Percentiles rank a stretch among this genome's conserved stretches.
Evolutionary conservation across 2,888 invertebrate species (phyloP).

Genomic region (Cerastis rubricosa): DNA sequence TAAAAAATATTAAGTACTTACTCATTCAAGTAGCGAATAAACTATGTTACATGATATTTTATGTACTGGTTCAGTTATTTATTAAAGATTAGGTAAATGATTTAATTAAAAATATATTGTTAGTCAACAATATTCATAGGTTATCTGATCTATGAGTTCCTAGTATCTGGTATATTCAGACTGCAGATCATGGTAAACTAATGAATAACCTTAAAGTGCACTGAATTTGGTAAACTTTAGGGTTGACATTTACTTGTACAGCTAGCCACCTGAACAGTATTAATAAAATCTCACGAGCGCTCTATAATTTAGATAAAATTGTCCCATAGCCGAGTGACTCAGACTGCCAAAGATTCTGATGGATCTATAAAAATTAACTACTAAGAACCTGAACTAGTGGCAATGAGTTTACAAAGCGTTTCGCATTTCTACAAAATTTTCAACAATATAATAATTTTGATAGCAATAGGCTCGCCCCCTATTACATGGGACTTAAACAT

Average conservation of each 20-base stretch:
- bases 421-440: too few species aligned
- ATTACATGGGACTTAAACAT: too few species aligned
- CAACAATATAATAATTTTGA: too few species aligned
- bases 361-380: neutral
- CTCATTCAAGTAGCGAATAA: slow-evolving; percentile 43
- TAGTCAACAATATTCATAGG: neutral
- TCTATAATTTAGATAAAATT: neutral
- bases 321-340: too few species aligned
- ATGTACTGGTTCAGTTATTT: neutral
- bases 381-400: too few species aligned
- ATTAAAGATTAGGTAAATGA: neutral
- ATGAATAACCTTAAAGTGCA: neutral
- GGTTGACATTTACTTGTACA: neutral
- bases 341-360: neutral
- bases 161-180: neutral
- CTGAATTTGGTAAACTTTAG: neutral
- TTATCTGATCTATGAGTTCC: neutral
- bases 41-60: slow-evolving; percentile 25
- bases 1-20: slow-evolving; percentile 39
- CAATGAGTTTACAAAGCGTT: too few species aligned
- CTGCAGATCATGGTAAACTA: neutral
- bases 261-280: neutral
- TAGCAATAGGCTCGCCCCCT: too few species aligned
- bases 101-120: slow-evolving; percentile 2
- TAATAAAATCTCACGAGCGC: neutral